Evolutionary conservation across 2,888 invertebrate species (phyloP).

Genomic region (Antheraea assamensis): DNA sequence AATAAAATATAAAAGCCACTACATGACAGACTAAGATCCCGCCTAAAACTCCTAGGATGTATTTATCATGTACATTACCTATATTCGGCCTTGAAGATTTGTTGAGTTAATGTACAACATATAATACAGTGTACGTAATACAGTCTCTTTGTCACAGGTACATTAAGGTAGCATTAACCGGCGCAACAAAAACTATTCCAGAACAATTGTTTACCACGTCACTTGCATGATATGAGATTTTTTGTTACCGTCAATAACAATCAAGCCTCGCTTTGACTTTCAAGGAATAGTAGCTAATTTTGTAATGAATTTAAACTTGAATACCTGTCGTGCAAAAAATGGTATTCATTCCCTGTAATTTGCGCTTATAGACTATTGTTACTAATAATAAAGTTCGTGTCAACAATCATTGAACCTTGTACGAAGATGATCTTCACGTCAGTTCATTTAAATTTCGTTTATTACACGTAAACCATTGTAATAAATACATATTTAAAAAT

Average conservation of each 20-base stretch:
- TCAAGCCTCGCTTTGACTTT: slow-evolving; percentile 25
- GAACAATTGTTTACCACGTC: slow-evolving; percentile 29
- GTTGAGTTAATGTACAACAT: not conserved
- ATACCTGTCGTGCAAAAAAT: slow-evolving; percentile 34
- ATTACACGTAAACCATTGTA: not conserved
- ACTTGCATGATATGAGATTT: slow-evolving; percentile 27
- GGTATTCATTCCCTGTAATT: slow-evolving; percentile 30
- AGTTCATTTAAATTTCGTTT: slow-evolving; percentile 16
- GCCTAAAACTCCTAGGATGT: not conserved
- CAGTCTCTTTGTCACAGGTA: not conserved
- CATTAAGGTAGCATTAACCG: slow-evolving; percentile 28
- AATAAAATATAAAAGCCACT: no score
- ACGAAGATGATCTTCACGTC: slow-evolving; percentile 26
- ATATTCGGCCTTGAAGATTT: slow-evolving; percentile 8
- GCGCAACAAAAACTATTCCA: slow-evolving; percentile 29
- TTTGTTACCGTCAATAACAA: slow-evolving; percentile 23
- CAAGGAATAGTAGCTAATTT: slow-evolving; percentile 29
- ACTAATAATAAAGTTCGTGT: slow-evolving; percentile 33
- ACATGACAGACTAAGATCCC: no score
- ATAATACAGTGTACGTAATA: not conserved
- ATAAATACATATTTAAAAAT: not conserved
- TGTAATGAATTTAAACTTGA: slow-evolving; percentile 27
- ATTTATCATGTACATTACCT: not conserved
- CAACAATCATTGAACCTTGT: slow-evolving; percentile 33
- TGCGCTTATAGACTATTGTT: slow-evolving; percentile 33